A percentile compares a stretch with the other conserved stretches of the same genome.
Evolutionary conservation across 2,888 invertebrate genomes (phyloP).

Genomic region (Drosophila greeni): DNA sequence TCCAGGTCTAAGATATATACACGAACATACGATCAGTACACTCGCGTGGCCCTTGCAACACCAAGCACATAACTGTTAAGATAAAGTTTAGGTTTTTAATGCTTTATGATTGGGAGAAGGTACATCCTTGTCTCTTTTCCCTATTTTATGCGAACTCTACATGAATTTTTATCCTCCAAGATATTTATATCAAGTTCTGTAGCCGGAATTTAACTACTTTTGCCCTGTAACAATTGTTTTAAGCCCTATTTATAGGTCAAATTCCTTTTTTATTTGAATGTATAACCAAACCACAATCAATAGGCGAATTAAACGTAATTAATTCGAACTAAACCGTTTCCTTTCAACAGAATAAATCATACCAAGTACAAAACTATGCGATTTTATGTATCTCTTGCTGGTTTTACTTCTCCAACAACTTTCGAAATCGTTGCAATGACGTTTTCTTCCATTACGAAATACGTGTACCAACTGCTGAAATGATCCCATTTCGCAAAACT

Average conservation of each 20-base stretch:
- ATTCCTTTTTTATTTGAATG: neutral
- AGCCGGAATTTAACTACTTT: no score
- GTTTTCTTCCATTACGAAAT: neutral
- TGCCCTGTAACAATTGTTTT: no score
- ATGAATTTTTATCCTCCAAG: neutral
- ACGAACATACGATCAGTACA: neutral
- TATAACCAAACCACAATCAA: neutral
- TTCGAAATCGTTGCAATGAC: neutral
- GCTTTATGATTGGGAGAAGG: neutral
- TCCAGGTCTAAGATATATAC: constrained; percentile 84
- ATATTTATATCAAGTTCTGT: neutral
- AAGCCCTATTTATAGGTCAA: neutral
- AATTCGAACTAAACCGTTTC: neutral
- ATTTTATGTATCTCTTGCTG: neutral
- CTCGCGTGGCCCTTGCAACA: no score
- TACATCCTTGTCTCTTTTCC: no score
- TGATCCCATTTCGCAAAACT: neutral
- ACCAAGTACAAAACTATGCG: neutral
- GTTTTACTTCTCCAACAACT: neutral
- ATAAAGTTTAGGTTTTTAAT: neutral
- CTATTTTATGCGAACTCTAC: neutral
- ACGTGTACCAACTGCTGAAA: neutral
- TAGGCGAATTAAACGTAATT: neutral
- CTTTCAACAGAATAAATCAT: neutral
- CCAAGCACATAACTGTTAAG: neutral